phyloP scores from a whole-genome alignment of 2,797 vertebrate species.

The Phyllotis vaccarum region DNA sequence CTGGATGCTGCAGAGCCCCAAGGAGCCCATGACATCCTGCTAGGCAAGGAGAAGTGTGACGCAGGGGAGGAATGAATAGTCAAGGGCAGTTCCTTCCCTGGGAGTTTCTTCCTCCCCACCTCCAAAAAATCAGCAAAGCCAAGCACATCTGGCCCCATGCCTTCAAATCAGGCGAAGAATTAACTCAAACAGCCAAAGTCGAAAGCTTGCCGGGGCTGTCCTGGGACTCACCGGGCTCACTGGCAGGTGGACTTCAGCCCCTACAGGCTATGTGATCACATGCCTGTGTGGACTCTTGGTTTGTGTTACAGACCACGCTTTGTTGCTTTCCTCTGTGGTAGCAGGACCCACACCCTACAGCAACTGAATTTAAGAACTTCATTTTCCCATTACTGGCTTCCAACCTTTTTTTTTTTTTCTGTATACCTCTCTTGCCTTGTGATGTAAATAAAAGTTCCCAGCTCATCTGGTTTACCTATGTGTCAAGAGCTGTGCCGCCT shows the following conservation, averaged over 20 bases:
- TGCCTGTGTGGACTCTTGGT: fast-evolving
- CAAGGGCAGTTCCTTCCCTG: neutral
- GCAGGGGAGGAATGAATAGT: too few species aligned
- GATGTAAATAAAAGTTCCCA: constrained; percentile 67
- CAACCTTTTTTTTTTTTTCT: constrained; percentile 27
- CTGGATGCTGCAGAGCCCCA: neutral
- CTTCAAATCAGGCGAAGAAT: constrained; percentile 38
- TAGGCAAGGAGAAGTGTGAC: neutral
- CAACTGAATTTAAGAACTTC: neutral
- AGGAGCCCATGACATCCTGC: neutral
- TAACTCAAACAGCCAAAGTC: constrained; percentile 46
- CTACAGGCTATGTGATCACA: too few species aligned
- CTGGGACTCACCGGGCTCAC: neutral
- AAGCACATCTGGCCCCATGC: neutral
- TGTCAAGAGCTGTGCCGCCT: neutral
- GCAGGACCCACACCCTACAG: neutral
- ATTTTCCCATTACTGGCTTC: neutral
- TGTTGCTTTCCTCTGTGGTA: neutral
- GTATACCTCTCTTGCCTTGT: neutral
- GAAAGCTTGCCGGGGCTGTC: neutral
- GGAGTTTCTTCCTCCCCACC: too few species aligned
- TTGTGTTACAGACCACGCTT: too few species aligned
- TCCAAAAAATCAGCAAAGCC: neutral
- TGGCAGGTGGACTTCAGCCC: neutral
- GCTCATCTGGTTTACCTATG: constrained; percentile 9